These are phyloP conservation scores for Bathybates hornii DNA, from an alignment of 2,113 vertebrate species.

Conservation along the genomic window DNA sequence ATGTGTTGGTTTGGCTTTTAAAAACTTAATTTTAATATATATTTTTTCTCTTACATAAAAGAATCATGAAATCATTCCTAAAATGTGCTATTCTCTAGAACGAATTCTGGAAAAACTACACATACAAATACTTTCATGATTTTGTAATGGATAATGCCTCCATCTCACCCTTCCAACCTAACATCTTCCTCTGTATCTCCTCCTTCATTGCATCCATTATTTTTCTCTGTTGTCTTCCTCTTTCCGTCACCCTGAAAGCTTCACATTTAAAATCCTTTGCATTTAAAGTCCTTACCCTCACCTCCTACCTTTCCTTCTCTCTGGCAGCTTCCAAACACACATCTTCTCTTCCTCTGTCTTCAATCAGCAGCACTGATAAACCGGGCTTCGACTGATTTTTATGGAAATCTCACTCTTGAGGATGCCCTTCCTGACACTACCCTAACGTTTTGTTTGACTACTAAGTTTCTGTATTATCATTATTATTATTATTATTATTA, in stretches of 20 bases:
- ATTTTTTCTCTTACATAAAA: not conserved
- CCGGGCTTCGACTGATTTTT: not conserved
- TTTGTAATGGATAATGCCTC: not conserved
- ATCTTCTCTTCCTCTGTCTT: not conserved
- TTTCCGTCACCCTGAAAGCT: rapidly evolving
- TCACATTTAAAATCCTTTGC: not conserved
- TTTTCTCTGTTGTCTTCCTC: not conserved
- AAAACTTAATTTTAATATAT: rapidly evolving
- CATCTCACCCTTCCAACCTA: not conserved
- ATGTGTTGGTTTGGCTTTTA: not conserved
- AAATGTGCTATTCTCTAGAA: not conserved
- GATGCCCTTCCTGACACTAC: not conserved
- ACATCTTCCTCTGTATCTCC: not conserved
- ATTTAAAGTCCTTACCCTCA: not conserved
- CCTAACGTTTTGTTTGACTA: not conserved
- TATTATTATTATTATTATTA: not conserved
- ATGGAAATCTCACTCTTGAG: not conserved
- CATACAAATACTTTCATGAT: not conserved
- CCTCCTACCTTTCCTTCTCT: not conserved
- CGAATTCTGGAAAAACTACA: not conserved
- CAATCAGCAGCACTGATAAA: not conserved
- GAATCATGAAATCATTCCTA: not conserved
- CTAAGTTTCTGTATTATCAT: not conserved
- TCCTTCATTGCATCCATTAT: not conserved
- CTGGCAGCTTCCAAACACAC: not conserved